Conservation (phyloP, 1,140 invertebrate genomes). For the Chironomus striatipennis region DNA sequence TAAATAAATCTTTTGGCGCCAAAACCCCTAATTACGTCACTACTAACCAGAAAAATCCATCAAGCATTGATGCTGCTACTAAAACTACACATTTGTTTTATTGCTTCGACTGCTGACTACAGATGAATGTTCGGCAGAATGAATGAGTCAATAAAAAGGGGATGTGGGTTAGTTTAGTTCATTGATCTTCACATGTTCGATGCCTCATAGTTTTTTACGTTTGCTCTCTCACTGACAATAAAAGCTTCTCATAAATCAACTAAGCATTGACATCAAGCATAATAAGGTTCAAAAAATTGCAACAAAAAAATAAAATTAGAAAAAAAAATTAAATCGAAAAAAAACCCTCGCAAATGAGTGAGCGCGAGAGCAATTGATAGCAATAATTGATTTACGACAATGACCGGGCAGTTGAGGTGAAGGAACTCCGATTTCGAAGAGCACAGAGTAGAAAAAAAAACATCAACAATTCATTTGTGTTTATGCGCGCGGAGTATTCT, state of each 20-base stretch:
- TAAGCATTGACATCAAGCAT: too few species aligned
- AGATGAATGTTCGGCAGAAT: constrained; percentile 14
- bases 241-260: too few species aligned
- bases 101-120: background rate
- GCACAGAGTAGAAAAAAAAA: background rate
- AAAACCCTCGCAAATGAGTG: background rate
- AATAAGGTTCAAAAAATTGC: too few species aligned
- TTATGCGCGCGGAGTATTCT: constrained; percentile 7
- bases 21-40: too few species aligned
- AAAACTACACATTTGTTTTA: too few species aligned
- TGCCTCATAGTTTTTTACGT: background rate
- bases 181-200: constrained; percentile 10
- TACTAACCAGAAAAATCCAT: too few species aligned
- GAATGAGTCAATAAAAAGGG: background rate
- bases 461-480: constrained; percentile 23
- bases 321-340: background rate
- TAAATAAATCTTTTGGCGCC: too few species aligned
- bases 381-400: constrained; percentile 23
- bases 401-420: constrained; percentile 18
- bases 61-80: too few species aligned
- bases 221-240: background rate
- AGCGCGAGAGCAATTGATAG: background rate
- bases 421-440: constrained; percentile 18
- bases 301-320: too few species aligned
- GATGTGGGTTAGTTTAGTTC: constrained; percentile 18